Evolutionary conservation across 2,113 vertebrate species (phyloP).

Genomic region (Oenanthe melanoleuca): DNA sequence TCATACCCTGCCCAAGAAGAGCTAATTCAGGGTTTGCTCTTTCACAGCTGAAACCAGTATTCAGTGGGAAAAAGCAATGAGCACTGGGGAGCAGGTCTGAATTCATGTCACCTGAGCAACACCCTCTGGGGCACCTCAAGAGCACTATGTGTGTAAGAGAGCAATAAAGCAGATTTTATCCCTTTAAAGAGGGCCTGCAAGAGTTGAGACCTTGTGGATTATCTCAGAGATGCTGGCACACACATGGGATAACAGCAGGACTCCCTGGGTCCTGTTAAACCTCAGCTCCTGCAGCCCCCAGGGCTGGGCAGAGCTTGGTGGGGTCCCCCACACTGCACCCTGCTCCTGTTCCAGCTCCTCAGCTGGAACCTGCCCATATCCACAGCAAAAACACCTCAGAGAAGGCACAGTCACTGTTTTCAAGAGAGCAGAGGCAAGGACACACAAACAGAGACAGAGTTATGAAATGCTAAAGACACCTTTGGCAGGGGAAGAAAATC

Average conservation of each 20-base stretch:
- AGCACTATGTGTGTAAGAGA: not conserved
- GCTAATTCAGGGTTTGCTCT: not conserved
- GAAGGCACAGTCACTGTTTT: not conserved
- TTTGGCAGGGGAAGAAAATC: fast-evolving
- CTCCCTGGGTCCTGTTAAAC: not conserved
- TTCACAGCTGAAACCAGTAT: not conserved
- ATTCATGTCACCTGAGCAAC: not conserved
- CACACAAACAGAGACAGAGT: not conserved
- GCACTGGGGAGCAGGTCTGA: not conserved
- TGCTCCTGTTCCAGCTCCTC: not conserved
- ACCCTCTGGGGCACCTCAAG: not conserved
- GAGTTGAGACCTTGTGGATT: not conserved
- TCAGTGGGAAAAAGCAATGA: not conserved
- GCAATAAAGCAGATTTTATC: not conserved
- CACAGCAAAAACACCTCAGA: not conserved
- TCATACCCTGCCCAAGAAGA: not conserved
- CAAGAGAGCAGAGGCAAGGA: not conserved
- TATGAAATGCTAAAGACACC: not conserved
- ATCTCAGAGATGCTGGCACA: not conserved
- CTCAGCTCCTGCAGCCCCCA: not conserved
- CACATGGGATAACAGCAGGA: not conserved
- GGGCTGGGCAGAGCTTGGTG: not conserved
- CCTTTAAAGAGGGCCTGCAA: not conserved
- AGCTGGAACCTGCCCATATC: fast-evolving
- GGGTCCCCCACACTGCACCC: not conserved